These are phyloP conservation scores for Holothuria glaberrima DNA, from an alignment of 35 echinoderm and acorn worm genomes.

Conservation along the genomic window DNA sequence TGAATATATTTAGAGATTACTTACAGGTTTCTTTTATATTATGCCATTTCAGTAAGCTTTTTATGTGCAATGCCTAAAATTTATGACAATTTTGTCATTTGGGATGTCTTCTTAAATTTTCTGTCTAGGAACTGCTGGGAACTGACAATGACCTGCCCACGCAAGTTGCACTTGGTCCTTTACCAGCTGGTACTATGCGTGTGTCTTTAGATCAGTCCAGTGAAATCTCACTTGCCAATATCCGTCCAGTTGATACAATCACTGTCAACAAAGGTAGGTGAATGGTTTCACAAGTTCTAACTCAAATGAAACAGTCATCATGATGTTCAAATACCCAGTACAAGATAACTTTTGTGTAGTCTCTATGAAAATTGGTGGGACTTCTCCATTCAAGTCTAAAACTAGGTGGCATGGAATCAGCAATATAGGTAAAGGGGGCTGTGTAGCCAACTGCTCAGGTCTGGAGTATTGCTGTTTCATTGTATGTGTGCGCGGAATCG, in stretches of 20 bases:
- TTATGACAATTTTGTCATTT: too few species aligned
- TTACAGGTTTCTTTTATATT: too few species aligned
- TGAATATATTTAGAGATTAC: too few species aligned
- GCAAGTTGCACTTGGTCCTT: not conserved
- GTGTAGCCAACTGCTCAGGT: too few species aligned
- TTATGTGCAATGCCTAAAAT: too few species aligned
- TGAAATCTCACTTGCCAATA: constrained; percentile 27
- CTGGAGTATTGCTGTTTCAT: too few species aligned
- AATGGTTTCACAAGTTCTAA: not conserved
- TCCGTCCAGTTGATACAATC: constrained; percentile 43
- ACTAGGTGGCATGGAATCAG: too few species aligned
- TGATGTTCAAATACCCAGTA: not conserved
- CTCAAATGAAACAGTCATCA: not conserved
- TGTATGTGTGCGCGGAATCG: too few species aligned
- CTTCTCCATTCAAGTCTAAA: not conserved
- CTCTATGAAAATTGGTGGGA: too few species aligned
- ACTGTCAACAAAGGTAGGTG: constrained; percentile 67
- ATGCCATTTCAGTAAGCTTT: too few species aligned
- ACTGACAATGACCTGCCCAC: constrained; percentile 1
- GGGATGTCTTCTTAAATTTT: not conserved
- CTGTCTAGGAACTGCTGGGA: not conserved
- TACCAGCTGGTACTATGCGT: not conserved
- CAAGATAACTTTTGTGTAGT: not conserved
- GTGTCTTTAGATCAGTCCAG: not conserved
- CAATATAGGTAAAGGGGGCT: too few species aligned